Base-by-base conservation (phyloP, 64 coral and sea anemone genomes). In the Dendronephthya gigantea region DNA sequence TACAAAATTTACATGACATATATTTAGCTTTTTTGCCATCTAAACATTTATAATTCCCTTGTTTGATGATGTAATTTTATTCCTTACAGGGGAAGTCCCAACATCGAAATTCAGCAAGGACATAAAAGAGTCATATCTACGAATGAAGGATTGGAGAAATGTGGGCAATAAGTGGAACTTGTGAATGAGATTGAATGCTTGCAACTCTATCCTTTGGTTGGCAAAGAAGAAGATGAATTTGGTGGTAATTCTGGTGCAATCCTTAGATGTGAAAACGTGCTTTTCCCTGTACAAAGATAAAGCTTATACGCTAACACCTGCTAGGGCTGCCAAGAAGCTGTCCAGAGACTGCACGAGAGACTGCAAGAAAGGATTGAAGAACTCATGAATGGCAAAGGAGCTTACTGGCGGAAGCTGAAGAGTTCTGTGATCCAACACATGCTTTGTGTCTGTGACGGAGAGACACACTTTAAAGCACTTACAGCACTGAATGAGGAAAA, bases 221-320 rank as follows among this genome's bases (percentile, higher is more conserved):
- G 58, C 58, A 66, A 66, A 66, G 58, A 66, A 17, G 58, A 66
- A 66, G 58, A 66, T 66, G 58, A 66, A 66, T 66, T 66, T 66
- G 58, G 58, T 2, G 58, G 58, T 14, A 66, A 66, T 66, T 66
- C 19, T 66, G 58, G 58, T 66, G 58, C 58, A 66, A 66, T 66
- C 58, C 58, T 66, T 30, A 66, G 3, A 55, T 55, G 50, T 55
- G 50, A 55, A n/a, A 55, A 55, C 50, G 23, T 55, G 50, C 50
- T 55, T 55, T 55, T 55, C 50, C 23, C 50, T 55, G 10, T 55
- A 55, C 50, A 55, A 55, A 55, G 50, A 55, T 55, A 55, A 55
- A 55, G 50, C 50, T 55, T 55, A 55, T 55, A 55, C 10, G 50
- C 23, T 55, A 55, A n/a, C n/a, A n/a, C n/a, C n/a, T n/a, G n/a